Evolutionary conservation across 2,888 invertebrate species (phyloP).

Genomic region (Andrena marginata): DNA sequence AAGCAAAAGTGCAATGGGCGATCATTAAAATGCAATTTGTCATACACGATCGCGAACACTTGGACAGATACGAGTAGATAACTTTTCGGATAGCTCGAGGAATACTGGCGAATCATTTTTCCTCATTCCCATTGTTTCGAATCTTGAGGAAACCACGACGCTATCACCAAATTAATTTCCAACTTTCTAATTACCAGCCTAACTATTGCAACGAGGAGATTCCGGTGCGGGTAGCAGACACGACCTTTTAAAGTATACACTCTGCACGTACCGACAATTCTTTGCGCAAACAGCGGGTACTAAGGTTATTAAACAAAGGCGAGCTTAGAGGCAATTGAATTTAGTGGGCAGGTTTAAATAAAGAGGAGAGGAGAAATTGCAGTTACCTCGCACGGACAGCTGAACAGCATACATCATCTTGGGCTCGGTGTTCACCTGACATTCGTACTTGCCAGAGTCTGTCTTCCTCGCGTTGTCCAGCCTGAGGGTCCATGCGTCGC

Average conservation of each 20-base stretch:
- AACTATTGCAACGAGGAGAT: background rate
- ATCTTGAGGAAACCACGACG: background rate
- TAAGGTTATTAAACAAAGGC: constrained; percentile 36
- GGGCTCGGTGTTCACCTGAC: constrained; percentile 91
- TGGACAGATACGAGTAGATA: constrained; percentile 8
- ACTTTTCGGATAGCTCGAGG: constrained; percentile 6
- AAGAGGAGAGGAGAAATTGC: constrained; percentile 13
- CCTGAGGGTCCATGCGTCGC: constrained; percentile 88
- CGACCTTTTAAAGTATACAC: background rate
- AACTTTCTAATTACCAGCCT: background rate
- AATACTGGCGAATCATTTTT: background rate
- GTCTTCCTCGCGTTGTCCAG: constrained; percentile 87
- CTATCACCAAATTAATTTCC: background rate
- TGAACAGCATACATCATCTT: constrained; percentile 90
- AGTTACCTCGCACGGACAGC: constrained; percentile 88
- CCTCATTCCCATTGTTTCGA: background rate
- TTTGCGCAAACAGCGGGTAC: background rate
- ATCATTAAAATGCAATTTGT: constrained; percentile 25
- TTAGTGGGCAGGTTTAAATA: constrained; percentile 41
- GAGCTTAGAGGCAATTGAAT: constrained; percentile 44
- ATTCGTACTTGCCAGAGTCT: constrained; percentile 90
- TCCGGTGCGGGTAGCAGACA: background rate
- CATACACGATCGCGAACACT: constrained; percentile 7
- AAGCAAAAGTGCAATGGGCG: constrained; percentile 55
- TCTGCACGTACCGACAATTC: constrained; percentile 6